Percentiles rank a stretch among this genome's conserved stretches.
phyloP scores from a whole-genome alignment of 23 tunicate genomes.

The Trididemnum nubilum region DNA sequence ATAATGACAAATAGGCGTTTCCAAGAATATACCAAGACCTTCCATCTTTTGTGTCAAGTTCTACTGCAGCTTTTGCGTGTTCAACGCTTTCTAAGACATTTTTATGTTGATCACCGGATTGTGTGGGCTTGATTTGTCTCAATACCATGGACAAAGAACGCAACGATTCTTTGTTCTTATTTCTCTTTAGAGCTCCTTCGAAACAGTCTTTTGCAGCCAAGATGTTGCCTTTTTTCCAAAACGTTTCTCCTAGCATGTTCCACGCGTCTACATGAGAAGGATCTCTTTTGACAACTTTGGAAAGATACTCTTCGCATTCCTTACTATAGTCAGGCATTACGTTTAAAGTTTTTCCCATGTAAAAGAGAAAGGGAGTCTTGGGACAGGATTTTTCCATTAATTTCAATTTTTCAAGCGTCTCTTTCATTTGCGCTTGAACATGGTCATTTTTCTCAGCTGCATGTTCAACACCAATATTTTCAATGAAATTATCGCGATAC shows the following conservation, averaged over 20 bases:
- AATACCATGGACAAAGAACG: constrained; percentile 90
- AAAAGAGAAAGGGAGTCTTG: constrained; percentile 68
- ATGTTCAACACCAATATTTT: constrained; percentile 47
- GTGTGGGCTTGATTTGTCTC: constrained; percentile 68
- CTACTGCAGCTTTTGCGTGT: constrained; percentile 74
- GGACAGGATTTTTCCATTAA: constrained; percentile 44
- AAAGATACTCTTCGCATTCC: constrained; percentile 85
- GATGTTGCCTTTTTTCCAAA: constrained; percentile 90
- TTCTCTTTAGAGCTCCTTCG: constrained; percentile 74
- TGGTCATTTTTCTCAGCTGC: constrained; percentile 33
- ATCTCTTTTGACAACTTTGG: constrained; percentile 91
- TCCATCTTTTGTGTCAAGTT: constrained; percentile 74
- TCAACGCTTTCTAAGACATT: constrained; percentile 78
- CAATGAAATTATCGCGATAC: constrained; percentile 68
- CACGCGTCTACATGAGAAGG: constrained; percentile 83
- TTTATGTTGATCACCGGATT: constrained; percentile 48
- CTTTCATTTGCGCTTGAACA: constrained; percentile 55
- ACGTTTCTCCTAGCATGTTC: constrained; percentile 93
- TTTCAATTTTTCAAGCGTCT: constrained; percentile 32
- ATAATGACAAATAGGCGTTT: constrained; percentile 87
- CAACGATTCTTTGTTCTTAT: constrained; percentile 66
- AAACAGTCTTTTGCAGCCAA: constrained; percentile 85
- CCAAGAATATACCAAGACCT: constrained; percentile 89
- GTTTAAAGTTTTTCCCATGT: constrained; percentile 60
- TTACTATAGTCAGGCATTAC: constrained; percentile 74